Base-by-base conservation (phyloP, 2,113 vertebrate species). In the Camelus dromedarius region DNA sequence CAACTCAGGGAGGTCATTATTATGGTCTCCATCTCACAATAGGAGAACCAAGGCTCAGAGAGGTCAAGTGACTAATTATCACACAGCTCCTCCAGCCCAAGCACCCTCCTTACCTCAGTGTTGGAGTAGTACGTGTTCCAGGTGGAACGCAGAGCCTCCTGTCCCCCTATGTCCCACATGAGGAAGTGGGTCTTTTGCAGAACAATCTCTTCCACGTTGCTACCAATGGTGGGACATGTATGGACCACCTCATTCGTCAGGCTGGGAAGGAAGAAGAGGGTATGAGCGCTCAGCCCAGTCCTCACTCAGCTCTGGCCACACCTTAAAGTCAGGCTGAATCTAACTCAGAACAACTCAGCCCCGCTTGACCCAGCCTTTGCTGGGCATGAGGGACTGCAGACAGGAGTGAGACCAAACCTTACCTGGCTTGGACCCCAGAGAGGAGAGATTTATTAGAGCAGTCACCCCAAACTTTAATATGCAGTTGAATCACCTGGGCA, bases 161-260 rank as follows among this genome's bases (percentile, higher is more conserved):
- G 99, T 2, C 99, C 99, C 0, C 99, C 99, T 3, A 99, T 99
- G 76, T 99, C 99, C 99, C 99, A 99, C 92, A 99, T 98, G 48
- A 99, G 97, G 96, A 99, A 99, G 95, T 98, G 98, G 0, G 99
- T 99, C 89, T 99, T 99, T 15, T 92, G 97, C 14, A 99, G 96
- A 3, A 97, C 95, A 50, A 99, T 98, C 98, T 99, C 98, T 93
- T 99, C 99, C 7, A 99, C 99, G 3, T 99, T 99, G 97, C 99
- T 99, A 81, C 99, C 98, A 1, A 99, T 99, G 87, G 99, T 99
- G 52, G 99, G 99, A 1, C 99, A 98, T 0, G 99, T 99, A 73
- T 99, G 98, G 28, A 99, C 99, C 1, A 98, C 99, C 67, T 99
- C 99, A 54, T 99, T 99, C 0, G 98, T 99, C 96, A 99, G 94